These are phyloP conservation scores for Castor canadensis DNA, from an alignment of 2,113 vertebrate genomes.

Conservation along the genomic window DNA sequence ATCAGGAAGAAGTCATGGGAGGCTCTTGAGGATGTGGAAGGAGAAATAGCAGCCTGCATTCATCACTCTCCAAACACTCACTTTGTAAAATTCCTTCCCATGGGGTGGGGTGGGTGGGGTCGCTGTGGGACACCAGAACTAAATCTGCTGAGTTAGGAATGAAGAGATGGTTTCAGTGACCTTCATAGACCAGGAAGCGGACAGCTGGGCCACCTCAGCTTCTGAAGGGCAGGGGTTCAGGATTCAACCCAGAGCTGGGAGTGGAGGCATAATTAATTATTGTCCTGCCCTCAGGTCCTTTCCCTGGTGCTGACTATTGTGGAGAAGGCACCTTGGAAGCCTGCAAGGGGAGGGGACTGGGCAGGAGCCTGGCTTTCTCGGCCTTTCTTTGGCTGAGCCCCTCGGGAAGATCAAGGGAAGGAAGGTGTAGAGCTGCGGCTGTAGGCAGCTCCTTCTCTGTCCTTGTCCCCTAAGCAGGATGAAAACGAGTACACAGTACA, in stretches of 20 bases:
- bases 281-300: neutral
- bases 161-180: neutral
- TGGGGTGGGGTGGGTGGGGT: neutral
- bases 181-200: neutral
- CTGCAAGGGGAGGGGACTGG: too few species aligned
- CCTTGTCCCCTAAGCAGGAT: neutral
- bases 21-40: neutral
- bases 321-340: neutral
- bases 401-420: neutral
- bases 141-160: conserved; percentile 52
- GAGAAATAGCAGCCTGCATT: neutral
- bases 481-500: neutral
- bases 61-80: neutral
- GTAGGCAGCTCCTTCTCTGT: neutral
- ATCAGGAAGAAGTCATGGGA: neutral
- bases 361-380: neutral
- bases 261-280: neutral
- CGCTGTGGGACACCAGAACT: neutral
- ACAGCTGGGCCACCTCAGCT: conserved; percentile 44
- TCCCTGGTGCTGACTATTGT: neutral
- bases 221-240: conserved; percentile 2
- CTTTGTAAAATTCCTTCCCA: neutral
- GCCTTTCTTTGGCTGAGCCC: neutral
- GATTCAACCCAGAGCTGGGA: neutral
- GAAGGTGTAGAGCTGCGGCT: neutral